These are phyloP conservation scores for Cataglyphis hispanica DNA, from an alignment of 1,140 invertebrate genomes.

Conservation along the genomic window DNA sequence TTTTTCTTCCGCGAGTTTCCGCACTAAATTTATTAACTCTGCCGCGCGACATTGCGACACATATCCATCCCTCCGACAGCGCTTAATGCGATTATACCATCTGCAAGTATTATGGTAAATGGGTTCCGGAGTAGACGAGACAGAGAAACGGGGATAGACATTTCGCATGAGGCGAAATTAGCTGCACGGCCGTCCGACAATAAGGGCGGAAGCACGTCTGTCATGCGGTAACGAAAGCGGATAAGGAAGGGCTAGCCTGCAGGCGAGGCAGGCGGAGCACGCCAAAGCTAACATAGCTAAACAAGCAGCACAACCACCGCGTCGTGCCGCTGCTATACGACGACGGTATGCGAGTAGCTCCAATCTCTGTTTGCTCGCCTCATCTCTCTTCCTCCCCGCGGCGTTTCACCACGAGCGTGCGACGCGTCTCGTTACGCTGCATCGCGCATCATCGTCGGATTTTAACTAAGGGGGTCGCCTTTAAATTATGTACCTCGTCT, in stretches of 20 bases:
- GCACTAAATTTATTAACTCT: constrained; percentile 49
- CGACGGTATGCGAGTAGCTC: constrained; percentile 63
- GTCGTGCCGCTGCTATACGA: constrained; percentile 52
- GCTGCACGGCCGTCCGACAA: constrained; percentile 54
- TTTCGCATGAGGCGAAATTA: constrained; percentile 43
- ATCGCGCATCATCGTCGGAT: not conserved
- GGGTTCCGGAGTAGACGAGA: constrained; percentile 2
- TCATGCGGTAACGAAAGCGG: constrained; percentile 59
- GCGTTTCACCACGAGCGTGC: not conserved
- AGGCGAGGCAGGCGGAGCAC: constrained; percentile 58
- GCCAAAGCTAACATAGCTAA: constrained; percentile 73
- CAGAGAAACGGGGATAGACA: constrained; percentile 17
- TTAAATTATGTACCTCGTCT: constrained; percentile 59
- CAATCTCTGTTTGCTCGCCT: constrained; percentile 67
- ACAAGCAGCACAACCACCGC: constrained; percentile 68
- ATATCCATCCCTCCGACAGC: constrained; percentile 7
- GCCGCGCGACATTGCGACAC: not conserved
- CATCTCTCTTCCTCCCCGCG: not conserved
- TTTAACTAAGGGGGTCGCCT: constrained; percentile 63
- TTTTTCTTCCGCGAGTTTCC: constrained; percentile 10
- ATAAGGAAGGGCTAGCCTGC: constrained; percentile 63
- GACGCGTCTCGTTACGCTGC: constrained; percentile 20
- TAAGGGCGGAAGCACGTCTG: constrained; percentile 62
- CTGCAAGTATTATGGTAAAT: constrained; percentile 61
- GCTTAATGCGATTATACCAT: constrained; percentile 58